phyloP scores from a whole-genome alignment of 35 echinoderm and acorn worm genomes.

The Stichopus chloronotus region DNA sequence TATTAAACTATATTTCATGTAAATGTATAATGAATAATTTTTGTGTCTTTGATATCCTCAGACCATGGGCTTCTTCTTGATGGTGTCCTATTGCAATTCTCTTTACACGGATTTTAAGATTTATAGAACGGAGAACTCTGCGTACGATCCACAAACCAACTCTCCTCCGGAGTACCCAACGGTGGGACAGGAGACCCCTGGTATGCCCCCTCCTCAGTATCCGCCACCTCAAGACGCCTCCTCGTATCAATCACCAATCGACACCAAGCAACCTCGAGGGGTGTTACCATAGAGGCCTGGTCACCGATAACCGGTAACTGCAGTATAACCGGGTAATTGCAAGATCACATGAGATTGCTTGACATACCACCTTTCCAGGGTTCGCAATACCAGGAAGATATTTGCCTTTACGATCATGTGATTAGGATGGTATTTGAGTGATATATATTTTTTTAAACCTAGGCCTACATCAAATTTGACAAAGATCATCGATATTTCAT shows the following conservation, averaged over 20 bases:
- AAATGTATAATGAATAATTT: not conserved
- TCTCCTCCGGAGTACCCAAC: constrained; percentile 2
- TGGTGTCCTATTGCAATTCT: not conserved
- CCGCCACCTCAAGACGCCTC: not conserved
- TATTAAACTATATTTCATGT: no score
- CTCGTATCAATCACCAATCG: not conserved
- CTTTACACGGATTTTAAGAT: constrained; percentile 27
- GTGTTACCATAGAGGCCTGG: no score
- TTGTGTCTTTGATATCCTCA: not conserved
- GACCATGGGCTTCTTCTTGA: constrained; percentile 49
- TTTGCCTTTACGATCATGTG: no score
- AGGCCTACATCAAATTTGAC: no score
- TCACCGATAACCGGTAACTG: no score
- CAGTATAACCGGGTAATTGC: no score
- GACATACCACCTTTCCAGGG: no score
- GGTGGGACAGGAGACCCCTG: not conserved
- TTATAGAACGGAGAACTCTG: constrained; percentile 16
- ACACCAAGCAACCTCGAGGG: not conserved
- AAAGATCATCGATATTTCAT: no score
- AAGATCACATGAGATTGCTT: no score
- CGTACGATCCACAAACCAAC: constrained; percentile 3
- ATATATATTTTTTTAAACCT: no score
- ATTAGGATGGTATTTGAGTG: no score
- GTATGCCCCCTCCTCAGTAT: constrained; percentile 17
- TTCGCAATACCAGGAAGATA: no score